These are phyloP conservation scores for Camelus dromedarius DNA, from an alignment of 2,113 vertebrate species.

Conservation along the genomic window DNA sequence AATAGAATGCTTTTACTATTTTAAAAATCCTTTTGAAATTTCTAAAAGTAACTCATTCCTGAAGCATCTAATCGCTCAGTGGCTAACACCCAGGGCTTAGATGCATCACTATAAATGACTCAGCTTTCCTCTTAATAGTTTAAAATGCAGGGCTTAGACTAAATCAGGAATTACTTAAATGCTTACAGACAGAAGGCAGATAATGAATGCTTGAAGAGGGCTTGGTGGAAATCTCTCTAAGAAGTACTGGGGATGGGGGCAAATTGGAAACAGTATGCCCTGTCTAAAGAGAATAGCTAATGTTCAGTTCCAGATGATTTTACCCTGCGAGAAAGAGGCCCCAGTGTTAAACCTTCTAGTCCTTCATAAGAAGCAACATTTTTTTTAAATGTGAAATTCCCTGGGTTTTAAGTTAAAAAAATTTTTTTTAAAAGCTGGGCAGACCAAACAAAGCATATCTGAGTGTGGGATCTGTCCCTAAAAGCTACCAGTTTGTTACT, in stretches of 20 bases:
- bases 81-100: slow-evolving; percentile 41
- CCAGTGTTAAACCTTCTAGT: neutral
- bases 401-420: neutral
- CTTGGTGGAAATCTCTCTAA: slow-evolving; percentile 44
- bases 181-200: slow-evolving; percentile 40
- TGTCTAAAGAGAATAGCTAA: slow-evolving; percentile 9
- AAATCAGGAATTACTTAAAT: slow-evolving; percentile 62
- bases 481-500: neutral
- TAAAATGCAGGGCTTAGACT: slow-evolving; percentile 65
- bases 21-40: slow-evolving; percentile 56
- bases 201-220: slow-evolving; percentile 33
- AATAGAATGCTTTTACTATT: slow-evolving; percentile 43
- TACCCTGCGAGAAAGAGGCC: neutral
- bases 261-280: neutral
- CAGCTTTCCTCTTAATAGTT: slow-evolving; percentile 73
- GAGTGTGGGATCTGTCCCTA: neutral
- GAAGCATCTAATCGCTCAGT: slow-evolving; percentile 33
- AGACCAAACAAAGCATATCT: neutral
- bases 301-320: neutral
- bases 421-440: neutral
- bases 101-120: slow-evolving; percentile 57
- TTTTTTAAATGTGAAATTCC: neutral
- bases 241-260: neutral
- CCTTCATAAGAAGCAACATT: neutral
- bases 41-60: slow-evolving; percentile 61